These are phyloP conservation scores for Nebria brevicollis DNA, from an alignment of 2,888 invertebrate species.

Conservation along the genomic window DNA sequence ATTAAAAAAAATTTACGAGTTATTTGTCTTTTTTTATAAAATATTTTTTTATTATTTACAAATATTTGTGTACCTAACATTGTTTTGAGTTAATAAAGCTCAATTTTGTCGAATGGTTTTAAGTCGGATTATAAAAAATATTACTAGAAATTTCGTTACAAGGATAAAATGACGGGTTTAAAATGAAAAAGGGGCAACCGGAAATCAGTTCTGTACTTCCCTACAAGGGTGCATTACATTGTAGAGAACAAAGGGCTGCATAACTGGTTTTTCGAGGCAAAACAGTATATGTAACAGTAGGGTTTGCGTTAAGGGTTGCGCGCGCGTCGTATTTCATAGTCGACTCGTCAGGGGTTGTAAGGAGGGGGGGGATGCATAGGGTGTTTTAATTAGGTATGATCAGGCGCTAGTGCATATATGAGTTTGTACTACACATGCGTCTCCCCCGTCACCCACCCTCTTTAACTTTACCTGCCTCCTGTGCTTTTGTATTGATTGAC, in stretches of 20 bases:
- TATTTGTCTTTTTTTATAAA: too few relatives aligned
- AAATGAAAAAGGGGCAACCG: background rate
- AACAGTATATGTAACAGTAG: conserved; percentile 28
- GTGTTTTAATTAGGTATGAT: conserved; percentile 39
- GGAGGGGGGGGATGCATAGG: conserved; percentile 20
- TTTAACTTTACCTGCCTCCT: conserved; percentile 6
- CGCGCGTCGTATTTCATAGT: background rate
- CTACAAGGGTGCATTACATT: background rate
- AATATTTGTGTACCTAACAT: too few relatives aligned
- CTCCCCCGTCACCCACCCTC: conserved; percentile 10
- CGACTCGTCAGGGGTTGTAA: background rate
- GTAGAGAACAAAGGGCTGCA: conserved; percentile 18
- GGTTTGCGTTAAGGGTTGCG: background rate
- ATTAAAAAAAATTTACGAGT: too few relatives aligned
- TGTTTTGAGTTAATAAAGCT: too few relatives aligned
- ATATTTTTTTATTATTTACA: too few relatives aligned
- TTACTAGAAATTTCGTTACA: background rate
- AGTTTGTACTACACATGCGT: conserved; percentile 42
- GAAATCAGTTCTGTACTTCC: background rate
- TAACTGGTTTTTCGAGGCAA: background rate
- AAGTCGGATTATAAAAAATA: too few relatives aligned
- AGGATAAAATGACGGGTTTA: background rate
- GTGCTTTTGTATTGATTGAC: background rate
- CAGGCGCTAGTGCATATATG: conserved; percentile 31
- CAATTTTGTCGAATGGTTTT: too few relatives aligned